phyloP scores from a whole-genome alignment of 2,888 invertebrate species.

The Drosophila maculinotata region DNA sequence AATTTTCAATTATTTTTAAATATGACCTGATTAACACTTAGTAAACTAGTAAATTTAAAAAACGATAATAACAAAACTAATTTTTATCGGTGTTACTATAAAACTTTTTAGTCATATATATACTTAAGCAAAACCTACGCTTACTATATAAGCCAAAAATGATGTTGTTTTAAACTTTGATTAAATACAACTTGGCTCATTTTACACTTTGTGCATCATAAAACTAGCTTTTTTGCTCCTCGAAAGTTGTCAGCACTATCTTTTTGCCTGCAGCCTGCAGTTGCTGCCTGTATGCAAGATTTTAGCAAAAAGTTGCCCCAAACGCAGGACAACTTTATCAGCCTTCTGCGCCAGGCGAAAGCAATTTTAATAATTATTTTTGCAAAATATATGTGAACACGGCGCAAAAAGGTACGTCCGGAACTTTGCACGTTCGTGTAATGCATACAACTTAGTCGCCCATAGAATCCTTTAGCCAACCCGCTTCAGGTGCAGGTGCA shows the following conservation, averaged over 20 bases:
- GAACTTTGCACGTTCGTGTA: slow-evolving; percentile 38
- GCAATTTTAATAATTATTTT: slow-evolving; percentile 79
- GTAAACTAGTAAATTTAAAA: too few relatives aligned
- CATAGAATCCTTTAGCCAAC: background rate
- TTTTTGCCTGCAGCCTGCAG: slow-evolving; percentile 17
- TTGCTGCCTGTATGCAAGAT: slow-evolving; percentile 10
- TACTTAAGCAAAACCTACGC: too few relatives aligned
- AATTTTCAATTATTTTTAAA: too few relatives aligned
- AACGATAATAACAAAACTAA: too few relatives aligned
- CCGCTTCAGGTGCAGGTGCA: background rate
- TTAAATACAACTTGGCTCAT: too few relatives aligned
- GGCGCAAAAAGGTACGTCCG: slow-evolving; percentile 10
- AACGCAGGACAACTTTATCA: slow-evolving; percentile 28
- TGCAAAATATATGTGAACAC: slow-evolving; percentile 54
- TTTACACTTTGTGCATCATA: too few relatives aligned
- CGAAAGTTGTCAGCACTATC: slow-evolving; percentile 1
- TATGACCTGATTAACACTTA: too few relatives aligned
- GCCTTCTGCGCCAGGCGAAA: slow-evolving; percentile 44
- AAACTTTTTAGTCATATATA: too few relatives aligned
- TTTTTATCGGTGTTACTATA: too few relatives aligned
- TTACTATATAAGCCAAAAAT: too few relatives aligned
- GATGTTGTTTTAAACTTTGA: too few relatives aligned
- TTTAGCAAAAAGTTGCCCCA: slow-evolving; percentile 16
- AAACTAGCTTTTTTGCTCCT: background rate
- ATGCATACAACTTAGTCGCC: slow-evolving; percentile 4